Base-by-base conservation (phyloP, 2,113 vertebrate genomes). In the Ibidorhyncha struthersii region DNA sequence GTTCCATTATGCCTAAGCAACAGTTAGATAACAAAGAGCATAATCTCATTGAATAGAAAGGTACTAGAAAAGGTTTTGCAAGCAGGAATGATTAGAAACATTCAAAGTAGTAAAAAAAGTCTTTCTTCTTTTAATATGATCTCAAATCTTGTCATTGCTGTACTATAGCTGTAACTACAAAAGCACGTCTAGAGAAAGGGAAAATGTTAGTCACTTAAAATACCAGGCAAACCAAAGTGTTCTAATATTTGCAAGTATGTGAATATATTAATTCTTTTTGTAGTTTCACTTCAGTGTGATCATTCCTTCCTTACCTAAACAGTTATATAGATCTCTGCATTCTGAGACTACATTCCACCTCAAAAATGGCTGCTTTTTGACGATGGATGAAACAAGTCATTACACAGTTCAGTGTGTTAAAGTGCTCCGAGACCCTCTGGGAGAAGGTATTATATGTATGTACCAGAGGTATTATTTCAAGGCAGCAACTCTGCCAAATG, bases 401-500 rank as follows among this genome's bases (percentile, higher is more conserved):
- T 93, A 67, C 58, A 58, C 5, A 66, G 78, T 77, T 93, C 58
- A 86, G 25, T 66, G 53, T 83, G 66, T n/a, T 95, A 62, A 94
- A 96, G 58, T 77, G 45, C 78, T 80, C 52, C 0, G 0, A 89
- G 78, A 93, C 12, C 78, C 78, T 90, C 9, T 85, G 89, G 73
- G 91, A 93, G 38, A 82, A 94, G 29, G 23, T 55, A 92, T 93
- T 82, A 34, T 62, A 84, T 85, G 29, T 65, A 21, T 26, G 61
- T 41, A 85, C 36, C 82, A 95, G 89, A 87, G 70, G 77, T 91
- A 82, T 77, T 87, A 70, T 94, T 95, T 96, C 89, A 90, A 87
- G 56, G 62, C 66, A 89, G 45, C 40, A 91, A 49, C 50, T 82
- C 78, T 91, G 93, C 84, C 95, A 97, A 94, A 89, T 62, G 62